Evolutionary conservation across 2,888 invertebrate species (phyloP), one percentile per base, ranked within the genome.

Genomic region (Seira musarum): DNA sequence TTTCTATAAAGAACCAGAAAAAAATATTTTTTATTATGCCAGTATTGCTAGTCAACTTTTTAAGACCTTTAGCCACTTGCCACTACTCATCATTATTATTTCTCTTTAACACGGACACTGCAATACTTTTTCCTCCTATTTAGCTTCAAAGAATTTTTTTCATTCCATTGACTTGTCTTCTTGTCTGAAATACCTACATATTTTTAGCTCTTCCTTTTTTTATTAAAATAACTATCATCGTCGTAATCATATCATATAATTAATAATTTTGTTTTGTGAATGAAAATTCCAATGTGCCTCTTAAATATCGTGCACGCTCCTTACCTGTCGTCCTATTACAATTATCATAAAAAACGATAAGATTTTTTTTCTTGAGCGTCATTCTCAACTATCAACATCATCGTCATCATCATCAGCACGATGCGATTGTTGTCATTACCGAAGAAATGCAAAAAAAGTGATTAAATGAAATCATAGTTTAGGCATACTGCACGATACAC

Each of bases 311-410:
- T 40, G 40, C 40, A 40, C 66, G 67, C 40, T 74, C 74, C 61
- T 66, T 74, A 67, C 74, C 61, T 60, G 73, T 61, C 61, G n/a
- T 24, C 15, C 40, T 40, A 53, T 19, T 66, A 40, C 40, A 40
- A 40, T 40, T 40, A 40, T 40, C 40, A 40, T 40, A 40, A 40
- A n/a, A 40, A 40, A 40, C 40, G 46, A 21, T 53, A 35, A 63
- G 46, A 15, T 65, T 22, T 75, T 25, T 78, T 67, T n/a, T n/a
- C n/a, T n/a, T 73, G 61, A 40, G 40, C 40, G 40, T 40, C 40
- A 40, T 13, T 70, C 79, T 79, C 79, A 78, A 78, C 66, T 71
- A 78, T 78, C 71, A 78, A 71, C 71, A 64, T 71, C 71, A 67
- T 60, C 49, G 24, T 24, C 19, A 68, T 75, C 49, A 68, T 67